Evolutionary conservation across 2,113 vertebrate species (phyloP).

Genomic region (Neogobius melanostomus): DNA sequence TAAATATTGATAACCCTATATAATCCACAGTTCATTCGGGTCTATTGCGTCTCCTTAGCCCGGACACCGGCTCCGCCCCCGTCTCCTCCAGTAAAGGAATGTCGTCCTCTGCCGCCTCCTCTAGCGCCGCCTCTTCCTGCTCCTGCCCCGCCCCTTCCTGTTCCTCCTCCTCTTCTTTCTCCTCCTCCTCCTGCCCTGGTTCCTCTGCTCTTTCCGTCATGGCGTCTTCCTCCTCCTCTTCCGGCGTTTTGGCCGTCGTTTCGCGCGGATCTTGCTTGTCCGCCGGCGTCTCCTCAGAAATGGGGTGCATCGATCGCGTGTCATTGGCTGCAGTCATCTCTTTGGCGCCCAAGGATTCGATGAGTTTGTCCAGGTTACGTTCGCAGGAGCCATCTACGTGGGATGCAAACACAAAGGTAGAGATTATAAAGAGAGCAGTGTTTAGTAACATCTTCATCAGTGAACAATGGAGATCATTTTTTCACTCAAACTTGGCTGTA

Average conservation of each 20-base stretch:
- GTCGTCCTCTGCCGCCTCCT: conserved; percentile 21
- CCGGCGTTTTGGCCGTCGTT: neutral
- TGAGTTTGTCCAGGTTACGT: conserved; percentile 82
- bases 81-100: conserved; percentile 51
- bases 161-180: conserved; percentile 15
- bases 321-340: conserved; percentile 23
- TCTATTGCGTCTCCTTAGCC: conserved; percentile 80
- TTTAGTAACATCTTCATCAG: neutral
- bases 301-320: neutral
- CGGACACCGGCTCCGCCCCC: conserved; percentile 46
- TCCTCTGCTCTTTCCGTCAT: conserved; percentile 29
- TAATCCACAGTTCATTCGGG: conserved; percentile 67
- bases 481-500: no score
- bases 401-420: neutral
- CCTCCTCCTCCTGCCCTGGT: conserved; percentile 21
- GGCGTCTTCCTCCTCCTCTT: conserved; percentile 11
- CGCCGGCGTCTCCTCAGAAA: neutral
- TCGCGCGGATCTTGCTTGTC: conserved; percentile 4
- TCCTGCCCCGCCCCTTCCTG: no score
- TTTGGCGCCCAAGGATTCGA: conserved; percentile 77
- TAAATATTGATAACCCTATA: conserved; percentile 18
- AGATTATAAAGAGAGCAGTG: neutral
- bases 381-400: conserved; percentile 71
- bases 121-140: no score
- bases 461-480: no score